Base-by-base conservation (phyloP, 2,113 vertebrate species). In the Coreoperca whiteheadi region DNA sequence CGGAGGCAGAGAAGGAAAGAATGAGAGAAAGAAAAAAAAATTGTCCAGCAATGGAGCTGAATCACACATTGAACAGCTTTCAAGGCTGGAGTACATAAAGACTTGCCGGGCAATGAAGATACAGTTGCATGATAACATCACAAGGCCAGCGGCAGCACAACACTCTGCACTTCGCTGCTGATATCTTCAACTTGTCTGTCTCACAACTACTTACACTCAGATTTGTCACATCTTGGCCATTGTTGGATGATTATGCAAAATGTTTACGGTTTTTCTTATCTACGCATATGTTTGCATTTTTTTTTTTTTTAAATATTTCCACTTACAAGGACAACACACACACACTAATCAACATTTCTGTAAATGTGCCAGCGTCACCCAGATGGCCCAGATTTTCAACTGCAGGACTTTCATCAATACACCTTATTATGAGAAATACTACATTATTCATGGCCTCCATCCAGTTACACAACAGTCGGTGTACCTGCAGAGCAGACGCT, bases 1-100 rank as follows among this genome's bases (percentile, higher is more conserved):
- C 48, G 30, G 71, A 86, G 43, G 32, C 65, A 63, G 68, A 54
- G 70, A 56, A 59, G 32, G n/a, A 37, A 30, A 54, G n/a, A 70
- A 0, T 21, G 21, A 46, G 50, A 64, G 21, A 32, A 7, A 68
- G n/a, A 9, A 46, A 14, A 3, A 65, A 66, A n/a, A 51, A 81
- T 28, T 85, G 84, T 86, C 63, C 61, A 10, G 50, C 37, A 39
- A 67, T 20, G 34, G 57, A 78, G 70, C 82, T 69, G 74, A 91
- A 86, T 90, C 84, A 85, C 83, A 87, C 8, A n/a, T 23, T 25
- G 71, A 85, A 75, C 75, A 75, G 76, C 81, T 64, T 81, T 79
- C 87, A 85, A 81, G 72, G 88, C 82, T 6, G 2, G 21, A 0
- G 41, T 8, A 4, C 63, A 74, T 41, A 82, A 46, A 66, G 75